Conservation (phyloP, 2,888 invertebrate genomes). For the Campoletis raptor region DNA sequence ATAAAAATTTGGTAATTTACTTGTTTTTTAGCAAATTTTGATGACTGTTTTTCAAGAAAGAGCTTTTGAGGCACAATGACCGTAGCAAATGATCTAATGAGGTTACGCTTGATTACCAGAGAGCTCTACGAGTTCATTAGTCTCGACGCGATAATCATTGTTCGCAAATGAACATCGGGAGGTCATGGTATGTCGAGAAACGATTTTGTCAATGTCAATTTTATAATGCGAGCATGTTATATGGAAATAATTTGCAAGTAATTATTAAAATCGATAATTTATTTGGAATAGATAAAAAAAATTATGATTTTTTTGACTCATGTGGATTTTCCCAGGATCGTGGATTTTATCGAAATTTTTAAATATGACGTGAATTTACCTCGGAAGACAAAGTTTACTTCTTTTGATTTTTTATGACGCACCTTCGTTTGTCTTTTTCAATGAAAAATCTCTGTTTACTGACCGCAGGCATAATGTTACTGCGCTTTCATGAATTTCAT, state of each 20-base stretch:
- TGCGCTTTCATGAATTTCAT: background rate
- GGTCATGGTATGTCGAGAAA: conserved; percentile 24
- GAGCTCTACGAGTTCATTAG: conserved; percentile 37
- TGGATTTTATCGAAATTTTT: conserved; percentile 21
- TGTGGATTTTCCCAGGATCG: conserved; percentile 1
- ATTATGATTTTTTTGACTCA: background rate
- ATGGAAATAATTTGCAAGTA: background rate
- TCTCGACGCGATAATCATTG: conserved; percentile 42
- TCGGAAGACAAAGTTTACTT: conserved; percentile 43
- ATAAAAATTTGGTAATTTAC: background rate
- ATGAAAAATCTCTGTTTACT: conserved; percentile 13
- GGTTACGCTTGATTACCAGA: conserved; percentile 48
- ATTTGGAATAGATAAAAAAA: background rate
- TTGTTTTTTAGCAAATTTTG: background rate
- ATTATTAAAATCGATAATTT: background rate
- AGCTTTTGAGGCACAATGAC: conserved; percentile 13
- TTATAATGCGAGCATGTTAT: background rate
- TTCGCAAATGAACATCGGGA: conserved; percentile 19
- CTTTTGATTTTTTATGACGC: conserved; percentile 45
- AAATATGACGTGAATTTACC: conserved; percentile 32
- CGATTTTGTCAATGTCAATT: background rate
- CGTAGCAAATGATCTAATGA: conserved; percentile 43
- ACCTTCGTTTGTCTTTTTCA: conserved; percentile 30
- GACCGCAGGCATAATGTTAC: background rate
- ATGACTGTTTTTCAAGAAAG: background rate